Evolutionary conservation across 2,888 invertebrate genomes (phyloP).

Genomic region (Boloria euphrosyne): DNA sequence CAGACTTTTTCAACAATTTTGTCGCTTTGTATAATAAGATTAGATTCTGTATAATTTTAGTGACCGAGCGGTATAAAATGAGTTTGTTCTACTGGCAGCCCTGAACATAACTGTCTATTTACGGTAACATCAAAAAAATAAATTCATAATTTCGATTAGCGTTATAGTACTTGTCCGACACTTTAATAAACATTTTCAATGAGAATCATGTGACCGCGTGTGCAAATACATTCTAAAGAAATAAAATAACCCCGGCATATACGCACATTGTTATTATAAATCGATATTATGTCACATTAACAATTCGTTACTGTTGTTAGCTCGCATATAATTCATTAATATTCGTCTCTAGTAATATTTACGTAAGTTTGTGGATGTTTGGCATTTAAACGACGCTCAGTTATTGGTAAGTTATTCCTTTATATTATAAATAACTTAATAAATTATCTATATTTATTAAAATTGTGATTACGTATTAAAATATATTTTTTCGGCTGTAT

Average conservation of each 20-base stretch:
- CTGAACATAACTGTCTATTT: constrained; percentile 40
- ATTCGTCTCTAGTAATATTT: constrained; percentile 28
- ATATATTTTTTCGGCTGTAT: too few relatives aligned
- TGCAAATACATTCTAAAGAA: constrained; percentile 41
- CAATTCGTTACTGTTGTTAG: constrained; percentile 17
- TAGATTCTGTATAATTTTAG: too few relatives aligned
- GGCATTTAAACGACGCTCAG: constrained; percentile 9
- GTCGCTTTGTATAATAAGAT: too few relatives aligned
- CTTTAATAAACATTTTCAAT: constrained; percentile 53
- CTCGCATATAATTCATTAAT: constrained; percentile 16
- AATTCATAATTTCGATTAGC: constrained; percentile 29
- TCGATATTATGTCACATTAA: constrained; percentile 25
- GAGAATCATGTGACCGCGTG: constrained; percentile 52
- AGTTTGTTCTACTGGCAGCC: too few relatives aligned
- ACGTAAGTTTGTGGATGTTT: constrained; percentile 20
- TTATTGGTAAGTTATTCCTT: background rate
- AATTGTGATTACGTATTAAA: background rate
- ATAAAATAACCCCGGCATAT: background rate
- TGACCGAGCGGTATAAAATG: too few relatives aligned
- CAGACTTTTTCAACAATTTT: too few relatives aligned
- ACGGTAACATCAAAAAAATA: constrained; percentile 33
- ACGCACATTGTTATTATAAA: constrained; percentile 16
- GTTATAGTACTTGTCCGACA: constrained; percentile 32
- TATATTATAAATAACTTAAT: background rate
- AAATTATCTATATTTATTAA: background rate